Evolutionary conservation across 2,113 vertebrate genomes (phyloP).

Genomic region (Zeus faber): DNA sequence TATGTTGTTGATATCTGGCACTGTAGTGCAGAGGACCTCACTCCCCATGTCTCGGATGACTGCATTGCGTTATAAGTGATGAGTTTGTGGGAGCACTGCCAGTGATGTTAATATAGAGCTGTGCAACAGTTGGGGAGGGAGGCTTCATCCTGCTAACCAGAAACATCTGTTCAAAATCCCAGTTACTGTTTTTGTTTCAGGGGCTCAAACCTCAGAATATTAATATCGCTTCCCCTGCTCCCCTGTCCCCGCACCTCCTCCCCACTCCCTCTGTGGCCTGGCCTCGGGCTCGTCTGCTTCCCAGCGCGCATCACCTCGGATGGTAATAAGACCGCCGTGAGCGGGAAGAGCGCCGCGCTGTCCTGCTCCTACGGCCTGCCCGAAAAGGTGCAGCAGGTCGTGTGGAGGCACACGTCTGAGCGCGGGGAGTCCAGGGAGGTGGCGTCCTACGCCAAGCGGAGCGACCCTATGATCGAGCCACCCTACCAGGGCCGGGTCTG

Average conservation of each 20-base stretch:
- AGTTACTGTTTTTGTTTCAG: conserved; percentile 41
- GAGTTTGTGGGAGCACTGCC: conserved; percentile 29
- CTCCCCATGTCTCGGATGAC: conserved; percentile 4
- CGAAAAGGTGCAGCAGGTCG: conserved; percentile 70
- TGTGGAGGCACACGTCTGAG: conserved; percentile 55
- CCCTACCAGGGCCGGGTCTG: conserved; percentile 60
- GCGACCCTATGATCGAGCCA: conserved; percentile 69
- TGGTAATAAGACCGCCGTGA: conserved; percentile 70
- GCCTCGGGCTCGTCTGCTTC: too few species aligned
- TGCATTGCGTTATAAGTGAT: conserved; percentile 18
- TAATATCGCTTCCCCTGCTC: conserved; percentile 13
- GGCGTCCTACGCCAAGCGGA: conserved; percentile 63
- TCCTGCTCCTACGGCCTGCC: conserved; percentile 71
- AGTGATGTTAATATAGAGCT: conserved; percentile 52
- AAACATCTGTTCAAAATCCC: conserved; percentile 61
- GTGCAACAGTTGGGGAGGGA: conserved; percentile 28
- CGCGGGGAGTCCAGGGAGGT: conserved; percentile 46
- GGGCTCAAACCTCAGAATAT: conserved; percentile 41
- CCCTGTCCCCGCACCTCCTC: neutral
- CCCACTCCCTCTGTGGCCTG: neutral
- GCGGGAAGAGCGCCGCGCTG: conserved; percentile 65
- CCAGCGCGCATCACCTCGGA: conserved; percentile 53
- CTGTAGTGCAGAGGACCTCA: conserved; percentile 7
- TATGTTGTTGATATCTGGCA: too few species aligned
- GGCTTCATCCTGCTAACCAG: conserved; percentile 32